Base-by-base conservation (phyloP, 2,113 vertebrate species). In the Crotalus helleri region DNA sequence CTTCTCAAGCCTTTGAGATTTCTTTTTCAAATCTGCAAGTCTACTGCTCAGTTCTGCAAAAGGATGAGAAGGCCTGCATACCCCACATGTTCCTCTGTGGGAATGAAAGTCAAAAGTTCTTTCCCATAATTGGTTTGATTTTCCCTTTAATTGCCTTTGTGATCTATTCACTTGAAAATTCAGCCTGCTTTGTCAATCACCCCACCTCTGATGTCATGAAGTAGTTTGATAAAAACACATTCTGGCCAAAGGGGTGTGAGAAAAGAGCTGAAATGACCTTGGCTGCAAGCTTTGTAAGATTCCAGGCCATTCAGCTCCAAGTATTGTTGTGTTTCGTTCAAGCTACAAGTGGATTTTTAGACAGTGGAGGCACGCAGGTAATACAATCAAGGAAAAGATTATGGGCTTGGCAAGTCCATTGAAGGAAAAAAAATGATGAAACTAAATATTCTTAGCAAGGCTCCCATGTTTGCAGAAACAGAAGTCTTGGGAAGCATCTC, bases 41-140 rank as follows among this genome's bases (percentile, higher is more conserved):
- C 95, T 94, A 51, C 55, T 95, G 88, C 96, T 96, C 95, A 96
- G 94, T 93, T 93, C 85, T 96, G 91, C 96, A 94, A 95, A 96
- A 57, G 97, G 95, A 96, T 96, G 94, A 96, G 92, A 64, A 85
- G 95, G 87, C 94, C 95, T 85, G 26, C 92, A 39, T 49, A 94
- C 91, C 90, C 33, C 93, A 94, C 69, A 93, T 61, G 33, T 97
- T 92, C 85, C 39, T 5, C 74, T 5, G 0, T 92, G 92, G 89
- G 91, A 94, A 94, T 95, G 94, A 87, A 81, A 92, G 57, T 10
- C 39, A 92, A 92, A 19, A 96, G 74, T 58, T 95, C 94, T 95
- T 96, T 92, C 87, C 94, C 88, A 92, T 33, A 74, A 39, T 93
- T 8, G 44, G 1, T 89, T 93, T 1, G 4, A 93, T 93, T 95